Base-by-base conservation (phyloP, 2,888 invertebrate species). In the Unio delphinus region DNA sequence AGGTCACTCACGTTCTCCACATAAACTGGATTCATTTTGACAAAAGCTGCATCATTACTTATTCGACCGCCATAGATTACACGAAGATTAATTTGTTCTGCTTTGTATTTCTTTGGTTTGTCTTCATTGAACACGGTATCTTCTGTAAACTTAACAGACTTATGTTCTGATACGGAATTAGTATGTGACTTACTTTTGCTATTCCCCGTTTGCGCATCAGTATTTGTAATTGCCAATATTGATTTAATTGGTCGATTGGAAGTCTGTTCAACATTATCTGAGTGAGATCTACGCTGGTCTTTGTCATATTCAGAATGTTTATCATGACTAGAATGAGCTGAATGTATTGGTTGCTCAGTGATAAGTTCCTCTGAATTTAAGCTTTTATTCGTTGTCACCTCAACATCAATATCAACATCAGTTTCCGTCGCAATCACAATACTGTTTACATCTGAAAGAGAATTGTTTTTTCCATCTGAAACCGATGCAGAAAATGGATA, bases 61-160 rank as follows among this genome's bases (percentile, higher is more conserved):
- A 80, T 75, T 64, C 75, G 75, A 15, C 76, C 80, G 23, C 68
- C 67, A 64, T 82, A 81, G n/a, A 82, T 70, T 15, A 80, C 79
- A 18, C 76, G 69, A 5, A 81, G 67, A 68, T 75, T 76, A 54
- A 77, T 70, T 66, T 68, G 78, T 61, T 83, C 83, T 59, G 79
- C 70, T 68, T 77, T 78, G 68, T 79, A 82, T 61, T 80, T 80
- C n/a, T 78, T 81, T 61, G 74, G 72, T 69, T 82, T 82, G 57
- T 79, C 75, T 60, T 83, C 84, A 73, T 83, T 83, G 61, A 83
- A 83, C 45, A 83, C 79, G 23, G 84, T 84, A 65, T 82, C 83
- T 34, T 82, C 67, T 28, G 83, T 78, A 72, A 84, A 84, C 23
- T 80, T 82, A 54, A 84, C 84, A 64, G 73, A 72, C 64, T 82